Conservation (phyloP, 2,888 invertebrate species). For the Blomia tropicalis region DNA sequence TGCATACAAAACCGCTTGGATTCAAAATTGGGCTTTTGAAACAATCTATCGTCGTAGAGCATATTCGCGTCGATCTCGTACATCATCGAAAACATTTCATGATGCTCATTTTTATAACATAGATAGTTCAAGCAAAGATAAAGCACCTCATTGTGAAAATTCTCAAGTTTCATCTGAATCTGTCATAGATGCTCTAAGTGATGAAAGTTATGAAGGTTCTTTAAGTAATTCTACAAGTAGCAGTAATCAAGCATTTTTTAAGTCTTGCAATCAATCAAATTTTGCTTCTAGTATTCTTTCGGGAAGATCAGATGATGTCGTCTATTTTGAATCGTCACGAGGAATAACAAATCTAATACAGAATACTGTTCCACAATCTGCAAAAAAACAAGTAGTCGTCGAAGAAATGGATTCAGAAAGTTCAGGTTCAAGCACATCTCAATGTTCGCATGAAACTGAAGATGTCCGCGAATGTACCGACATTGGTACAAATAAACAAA, state of each 20-base stretch:
- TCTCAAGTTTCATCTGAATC: background rate
- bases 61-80: background rate
- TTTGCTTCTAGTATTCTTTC: background rate
- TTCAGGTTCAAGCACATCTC: background rate
- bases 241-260: background rate
- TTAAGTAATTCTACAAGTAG: background rate
- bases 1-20: conserved; percentile 66
- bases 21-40: conserved; percentile 40
- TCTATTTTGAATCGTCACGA: background rate
- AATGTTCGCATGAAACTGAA: background rate
- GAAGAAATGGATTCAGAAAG: background rate
- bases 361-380: background rate
- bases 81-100: background rate
- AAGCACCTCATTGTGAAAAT: background rate
- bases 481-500: background rate
- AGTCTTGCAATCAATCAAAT: background rate
- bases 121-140: background rate
- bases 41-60: background rate
- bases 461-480: background rate
- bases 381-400: background rate
- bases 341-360: background rate
- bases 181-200: background rate
- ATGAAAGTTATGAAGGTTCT: background rate
- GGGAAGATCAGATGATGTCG: background rate
- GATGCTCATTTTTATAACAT: background rate